A percentile compares a stretch with the other conserved stretches of the same genome.
Evolutionary conservation across 2,113 vertebrate genomes (phyloP).

Genomic region (Zapornia atra): DNA sequence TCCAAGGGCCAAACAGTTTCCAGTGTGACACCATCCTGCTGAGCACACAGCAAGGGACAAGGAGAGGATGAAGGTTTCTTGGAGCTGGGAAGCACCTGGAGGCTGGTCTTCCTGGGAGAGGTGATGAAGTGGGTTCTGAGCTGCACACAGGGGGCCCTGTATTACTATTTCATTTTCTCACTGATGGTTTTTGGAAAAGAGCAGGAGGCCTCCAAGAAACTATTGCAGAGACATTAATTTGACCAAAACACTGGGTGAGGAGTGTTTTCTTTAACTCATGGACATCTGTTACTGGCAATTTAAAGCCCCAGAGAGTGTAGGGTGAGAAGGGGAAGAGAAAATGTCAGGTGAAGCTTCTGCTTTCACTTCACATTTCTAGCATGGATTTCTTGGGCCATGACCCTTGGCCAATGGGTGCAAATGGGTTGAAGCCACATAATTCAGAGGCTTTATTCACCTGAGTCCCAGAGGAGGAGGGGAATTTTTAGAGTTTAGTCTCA

Average conservation of each 20-base stretch:
- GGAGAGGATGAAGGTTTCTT: neutral
- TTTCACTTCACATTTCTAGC: neutral
- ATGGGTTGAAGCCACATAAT: neutral
- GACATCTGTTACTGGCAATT: neutral
- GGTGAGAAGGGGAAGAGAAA: neutral
- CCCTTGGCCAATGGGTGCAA: neutral
- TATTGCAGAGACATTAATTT: neutral
- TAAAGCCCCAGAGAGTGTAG: neutral
- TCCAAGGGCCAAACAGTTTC: neutral
- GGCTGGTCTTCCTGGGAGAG: neutral
- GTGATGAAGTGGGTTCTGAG: neutral
- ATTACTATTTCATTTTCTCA: neutral
- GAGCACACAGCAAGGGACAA: rapidly evolving
- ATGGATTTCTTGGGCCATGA: neutral
- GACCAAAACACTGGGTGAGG: neutral
- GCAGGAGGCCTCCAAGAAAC: neutral
- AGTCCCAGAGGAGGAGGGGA: neutral
- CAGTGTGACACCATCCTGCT: neutral
- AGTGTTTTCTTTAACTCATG: neutral
- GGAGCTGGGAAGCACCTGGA: neutral
- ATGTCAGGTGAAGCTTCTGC: neutral
- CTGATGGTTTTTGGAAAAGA: neutral
- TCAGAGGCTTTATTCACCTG: neutral
- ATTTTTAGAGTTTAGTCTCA: neutral
- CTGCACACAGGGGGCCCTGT: neutral